Base-by-base conservation (phyloP, 2,888 invertebrate genomes). In the Sipha maydis region DNA sequence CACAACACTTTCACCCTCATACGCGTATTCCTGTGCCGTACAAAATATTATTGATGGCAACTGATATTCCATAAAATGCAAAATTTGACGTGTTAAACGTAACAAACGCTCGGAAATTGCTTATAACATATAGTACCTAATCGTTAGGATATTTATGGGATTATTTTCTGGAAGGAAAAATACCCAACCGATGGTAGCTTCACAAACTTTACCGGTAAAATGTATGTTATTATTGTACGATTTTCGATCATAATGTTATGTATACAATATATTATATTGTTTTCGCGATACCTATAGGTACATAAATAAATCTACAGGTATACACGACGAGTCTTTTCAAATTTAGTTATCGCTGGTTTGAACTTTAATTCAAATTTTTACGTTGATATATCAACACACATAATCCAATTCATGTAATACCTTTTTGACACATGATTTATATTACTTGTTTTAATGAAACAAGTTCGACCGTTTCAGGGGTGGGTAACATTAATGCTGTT, bases 371-470 rank as follows among this genome's bases (percentile, higher is more conserved):
- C 75, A n/a, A 56, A 83, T 38, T 83, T 73, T 7, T 9, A 19
- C 34, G 34, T 61, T 19, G 0, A 75, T 28, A 84, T 75, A 75
- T 38, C 5, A 4, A 21, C 34, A n/a, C 34, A 11, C 21, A 38
- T 5, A 17, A 75, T 61, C n/a, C 19, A 73, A 28, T 75, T 54
- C 38, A n/a, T 28, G 41, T 41, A 41, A 41, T 41, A 48, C 28
- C 56, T 75, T 69, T 75, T 38, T 11, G 71, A 61, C 75, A 75
- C 28, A 38, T 38, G 75, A 84, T 75, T 67, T 61, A 73, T 54
- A n/a, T 48, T 25, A 25, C 28, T 79, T 7, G 34, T 83, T 73
- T 21, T 56, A 73, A 56, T 56, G 38, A 28, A 75, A 61, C 83
- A 31, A 82, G 28, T 83, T 75, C n/a, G 71, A 34, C 38, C 34